A percentile compares a stretch with the other conserved stretches of the same genome.
phyloP scores from a whole-genome alignment of 2,797 vertebrate species.

The Coendou prehensilis region DNA sequence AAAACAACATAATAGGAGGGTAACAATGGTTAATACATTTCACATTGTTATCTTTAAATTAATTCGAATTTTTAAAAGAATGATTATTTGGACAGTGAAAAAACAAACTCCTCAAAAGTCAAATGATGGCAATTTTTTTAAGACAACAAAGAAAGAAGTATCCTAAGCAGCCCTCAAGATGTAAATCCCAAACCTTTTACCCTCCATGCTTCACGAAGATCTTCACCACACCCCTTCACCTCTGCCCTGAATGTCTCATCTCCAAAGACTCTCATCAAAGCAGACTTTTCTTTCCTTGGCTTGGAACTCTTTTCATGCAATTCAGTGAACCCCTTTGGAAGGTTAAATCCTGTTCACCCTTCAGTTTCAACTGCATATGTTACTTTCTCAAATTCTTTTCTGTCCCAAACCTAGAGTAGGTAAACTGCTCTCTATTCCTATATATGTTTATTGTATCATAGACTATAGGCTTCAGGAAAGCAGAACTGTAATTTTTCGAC shows the following conservation, averaged over 20 bases:
- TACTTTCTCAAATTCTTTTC: conserved; percentile 20
- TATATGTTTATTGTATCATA: not conserved
- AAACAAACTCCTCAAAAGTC: conserved; percentile 41
- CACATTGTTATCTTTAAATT: too few relatives aligned
- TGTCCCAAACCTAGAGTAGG: not conserved
- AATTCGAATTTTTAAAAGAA: not conserved
- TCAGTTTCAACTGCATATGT: not conserved
- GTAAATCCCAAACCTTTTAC: conserved; percentile 9
- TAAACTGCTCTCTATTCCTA: not conserved
- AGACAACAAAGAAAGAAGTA: not conserved
- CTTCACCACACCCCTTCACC: not conserved
- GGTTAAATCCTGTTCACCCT: not conserved
- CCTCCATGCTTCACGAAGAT: not conserved
- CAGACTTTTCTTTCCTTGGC: not conserved
- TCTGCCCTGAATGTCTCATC: not conserved
- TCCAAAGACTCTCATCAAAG: conserved; percentile 6
- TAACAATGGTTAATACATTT: too few relatives aligned
- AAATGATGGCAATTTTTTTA: not conserved
- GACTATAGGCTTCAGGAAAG: not conserved
- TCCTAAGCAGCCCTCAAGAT: not conserved
- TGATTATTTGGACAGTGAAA: conserved; percentile 30
- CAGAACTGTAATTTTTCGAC: not conserved
- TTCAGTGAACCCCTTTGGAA: not conserved
- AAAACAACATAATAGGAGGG: too few relatives aligned
- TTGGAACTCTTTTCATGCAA: not conserved